A percentile compares a stretch with the other conserved stretches of the same genome.
These are phyloP conservation scores for Knipowitschia caucasica DNA, from an alignment of 2,797 vertebrate species.

Conservation along the genomic window DNA sequence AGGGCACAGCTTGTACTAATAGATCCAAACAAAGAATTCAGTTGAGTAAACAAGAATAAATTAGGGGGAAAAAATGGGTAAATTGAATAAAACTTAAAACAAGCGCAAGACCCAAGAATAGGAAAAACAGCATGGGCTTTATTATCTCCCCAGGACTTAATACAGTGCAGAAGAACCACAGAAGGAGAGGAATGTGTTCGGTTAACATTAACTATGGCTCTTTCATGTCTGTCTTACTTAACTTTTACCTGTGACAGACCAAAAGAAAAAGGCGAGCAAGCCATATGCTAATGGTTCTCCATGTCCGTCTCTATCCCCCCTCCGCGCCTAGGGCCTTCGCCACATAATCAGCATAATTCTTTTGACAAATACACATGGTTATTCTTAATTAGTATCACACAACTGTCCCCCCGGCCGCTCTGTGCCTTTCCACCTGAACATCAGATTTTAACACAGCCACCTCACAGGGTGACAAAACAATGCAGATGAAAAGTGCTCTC, in stretches of 20 bases:
- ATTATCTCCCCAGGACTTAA: conserved; percentile 51
- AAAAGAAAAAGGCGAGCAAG: conserved; percentile 17
- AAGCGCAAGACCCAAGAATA: conserved; percentile 34
- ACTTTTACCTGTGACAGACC: conserved; percentile 40
- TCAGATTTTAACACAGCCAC: conserved; percentile 51
- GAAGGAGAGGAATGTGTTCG: conserved; percentile 37
- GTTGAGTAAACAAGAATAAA: conserved; percentile 25
- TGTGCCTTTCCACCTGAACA: conserved; percentile 78
- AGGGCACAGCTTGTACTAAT: conserved; percentile 63
- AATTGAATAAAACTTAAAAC: conserved; percentile 14
- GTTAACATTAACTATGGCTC: conserved; percentile 40
- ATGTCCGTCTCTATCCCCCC: conserved; percentile 69
- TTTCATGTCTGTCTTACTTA: conserved; percentile 50
- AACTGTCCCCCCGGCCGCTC: conserved; percentile 69
- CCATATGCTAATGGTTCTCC: conserved; percentile 78
- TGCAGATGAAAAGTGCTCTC: conserved; percentile 34
- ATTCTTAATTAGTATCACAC: conserved; percentile 87
- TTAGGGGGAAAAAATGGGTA: conserved; percentile 13
- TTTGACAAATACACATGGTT: conserved; percentile 88
- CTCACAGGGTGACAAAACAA: conserved; percentile 43
- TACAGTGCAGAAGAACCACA: conserved; percentile 45
- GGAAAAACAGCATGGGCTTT: conserved; percentile 30
- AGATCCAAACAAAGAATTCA: conserved; percentile 46
- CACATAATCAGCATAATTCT: conserved; percentile 85
- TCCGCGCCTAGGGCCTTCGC: conserved; percentile 73